Evolutionary conservation across 2,113 vertebrate species (phyloP).

Genomic region (Cyanoramphus novaezelandiae): DNA sequence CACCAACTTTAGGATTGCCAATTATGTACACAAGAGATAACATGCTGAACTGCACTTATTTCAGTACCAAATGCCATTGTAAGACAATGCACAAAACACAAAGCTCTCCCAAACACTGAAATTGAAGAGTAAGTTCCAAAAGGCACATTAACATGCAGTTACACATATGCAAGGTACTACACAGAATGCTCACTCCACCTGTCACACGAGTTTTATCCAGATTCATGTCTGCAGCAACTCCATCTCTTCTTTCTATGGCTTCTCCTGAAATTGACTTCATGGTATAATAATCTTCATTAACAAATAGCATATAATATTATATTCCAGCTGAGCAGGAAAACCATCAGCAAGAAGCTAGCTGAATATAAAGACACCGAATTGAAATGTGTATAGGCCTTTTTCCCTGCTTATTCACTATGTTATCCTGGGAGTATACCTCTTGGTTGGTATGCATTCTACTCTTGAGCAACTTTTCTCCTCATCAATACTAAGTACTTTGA

Average conservation of each 20-base stretch:
- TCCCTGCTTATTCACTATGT: background rate
- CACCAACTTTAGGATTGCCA: background rate
- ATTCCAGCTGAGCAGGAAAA: background rate
- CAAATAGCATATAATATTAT: background rate
- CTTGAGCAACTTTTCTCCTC: background rate
- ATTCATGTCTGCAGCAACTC: background rate
- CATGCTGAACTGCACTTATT: background rate
- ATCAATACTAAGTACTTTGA: background rate
- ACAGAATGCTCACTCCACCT: background rate
- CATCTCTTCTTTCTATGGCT: background rate
- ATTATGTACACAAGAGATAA: background rate
- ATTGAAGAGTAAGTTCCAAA: background rate
- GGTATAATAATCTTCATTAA: background rate
- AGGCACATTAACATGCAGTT: background rate
- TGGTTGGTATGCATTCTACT: background rate
- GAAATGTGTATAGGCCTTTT: background rate
- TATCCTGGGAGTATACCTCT: background rate
- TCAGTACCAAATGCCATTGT: background rate
- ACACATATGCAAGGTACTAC: background rate
- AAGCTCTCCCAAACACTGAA: background rate
- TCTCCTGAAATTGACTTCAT: background rate
- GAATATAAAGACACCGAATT: background rate
- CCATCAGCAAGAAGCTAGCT: background rate
- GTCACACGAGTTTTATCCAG: background rate
- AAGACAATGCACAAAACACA: background rate